Evolutionary conservation across 2,797 vertebrate species (phyloP).

Genomic region (Pseudocheirus occidentalis): DNA sequence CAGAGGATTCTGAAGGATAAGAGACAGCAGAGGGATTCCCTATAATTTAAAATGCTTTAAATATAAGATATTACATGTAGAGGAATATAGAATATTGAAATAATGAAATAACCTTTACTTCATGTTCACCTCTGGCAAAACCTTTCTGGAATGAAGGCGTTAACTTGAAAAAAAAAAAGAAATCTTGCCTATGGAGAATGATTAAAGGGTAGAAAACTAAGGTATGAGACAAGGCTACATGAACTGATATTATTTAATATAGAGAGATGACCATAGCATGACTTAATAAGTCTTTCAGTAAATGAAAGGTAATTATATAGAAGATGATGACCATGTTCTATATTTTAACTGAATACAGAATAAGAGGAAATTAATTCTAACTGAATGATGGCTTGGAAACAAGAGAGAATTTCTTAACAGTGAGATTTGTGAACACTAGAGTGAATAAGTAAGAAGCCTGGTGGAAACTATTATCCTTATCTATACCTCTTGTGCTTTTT

Average conservation of each 20-base stretch:
- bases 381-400: neutral
- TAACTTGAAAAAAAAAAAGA: neutral
- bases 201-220: neutral
- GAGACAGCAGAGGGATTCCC: constrained; percentile 49
- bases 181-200: neutral
- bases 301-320: neutral
- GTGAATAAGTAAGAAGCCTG: neutral
- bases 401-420: neutral
- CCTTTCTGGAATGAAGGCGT: neutral
- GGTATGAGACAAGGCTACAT: neutral
- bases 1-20: constrained; percentile 45
- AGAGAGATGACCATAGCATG: neutral
- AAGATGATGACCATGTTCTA: neutral
- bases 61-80: constrained; percentile 46
- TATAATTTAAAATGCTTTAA: constrained; percentile 75
- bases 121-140: neutral
- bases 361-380: constrained; percentile 20
- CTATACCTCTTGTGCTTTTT: neutral
- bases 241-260: neutral
- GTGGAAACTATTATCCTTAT: neutral
- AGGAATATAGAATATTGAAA: constrained; percentile 32
- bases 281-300: constrained; percentile 2
- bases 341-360: neutral
- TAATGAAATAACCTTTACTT: neutral
- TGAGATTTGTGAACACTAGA: constrained; percentile 2